Conservation (phyloP, 1,140 invertebrate genomes). For the Trialeurodes vaporariorum region DNA sequence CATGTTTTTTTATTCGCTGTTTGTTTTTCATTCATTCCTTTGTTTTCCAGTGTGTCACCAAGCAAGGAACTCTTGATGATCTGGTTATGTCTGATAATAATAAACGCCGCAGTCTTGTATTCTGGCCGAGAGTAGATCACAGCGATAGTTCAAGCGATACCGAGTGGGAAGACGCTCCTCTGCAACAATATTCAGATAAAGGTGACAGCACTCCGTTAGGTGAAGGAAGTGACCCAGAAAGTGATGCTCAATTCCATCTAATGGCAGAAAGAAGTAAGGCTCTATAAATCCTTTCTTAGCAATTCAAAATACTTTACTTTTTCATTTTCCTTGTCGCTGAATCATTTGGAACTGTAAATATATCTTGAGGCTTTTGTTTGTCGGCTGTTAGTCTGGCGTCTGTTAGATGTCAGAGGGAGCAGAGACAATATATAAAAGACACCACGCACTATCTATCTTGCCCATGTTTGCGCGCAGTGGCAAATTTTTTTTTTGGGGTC, state of each 20-base stretch:
- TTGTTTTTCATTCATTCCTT: too few species aligned
- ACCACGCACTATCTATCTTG: too few species aligned
- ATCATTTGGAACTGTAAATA: too few species aligned
- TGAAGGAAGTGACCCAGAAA: conserved; percentile 26
- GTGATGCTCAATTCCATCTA: conserved; percentile 22
- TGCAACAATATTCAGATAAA: not conserved
- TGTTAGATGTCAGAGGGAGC: not conserved
- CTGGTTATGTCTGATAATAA: conserved; percentile 15
- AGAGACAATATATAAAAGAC: too few species aligned
- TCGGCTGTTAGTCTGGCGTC: not conserved
- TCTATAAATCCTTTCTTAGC: not conserved
- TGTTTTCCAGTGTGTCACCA: not conserved
- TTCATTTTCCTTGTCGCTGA: too few species aligned
- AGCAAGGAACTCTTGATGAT: not conserved
- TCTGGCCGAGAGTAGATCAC: conserved; percentile 12
- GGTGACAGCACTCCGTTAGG: conserved; percentile 10
- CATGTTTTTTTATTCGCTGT: too few species aligned
- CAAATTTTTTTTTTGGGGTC: too few species aligned
- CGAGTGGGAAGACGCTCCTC: not conserved
- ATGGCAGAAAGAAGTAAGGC: conserved; percentile 17
- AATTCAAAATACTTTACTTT: too few species aligned
- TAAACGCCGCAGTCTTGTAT: conserved; percentile 6
- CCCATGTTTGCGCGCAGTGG: too few species aligned
- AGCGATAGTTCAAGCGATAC: not conserved
- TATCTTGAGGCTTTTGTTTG: not conserved